Evolutionary conservation across 2,113 vertebrate species (phyloP).

Genomic region (Thamnaconus septentrionalis): DNA sequence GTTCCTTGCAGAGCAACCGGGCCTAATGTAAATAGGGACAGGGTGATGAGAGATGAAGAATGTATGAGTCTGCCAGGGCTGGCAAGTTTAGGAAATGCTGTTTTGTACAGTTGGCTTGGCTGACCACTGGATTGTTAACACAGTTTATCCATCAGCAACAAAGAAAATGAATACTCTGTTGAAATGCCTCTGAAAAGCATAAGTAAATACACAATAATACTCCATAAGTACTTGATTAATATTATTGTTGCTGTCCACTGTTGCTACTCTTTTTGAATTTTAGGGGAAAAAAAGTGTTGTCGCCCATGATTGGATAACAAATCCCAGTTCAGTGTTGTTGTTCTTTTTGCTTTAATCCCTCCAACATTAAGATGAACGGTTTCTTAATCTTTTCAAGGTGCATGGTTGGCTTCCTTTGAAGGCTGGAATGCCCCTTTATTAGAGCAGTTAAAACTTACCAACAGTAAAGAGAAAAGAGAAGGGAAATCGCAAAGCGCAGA

Average conservation of each 20-base stretch:
- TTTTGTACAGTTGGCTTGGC: constrained; percentile 1
- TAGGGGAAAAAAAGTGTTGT: too few species aligned
- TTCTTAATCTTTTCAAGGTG: constrained; percentile 71
- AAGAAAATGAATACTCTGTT: too few species aligned
- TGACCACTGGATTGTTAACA: constrained; percentile 1
- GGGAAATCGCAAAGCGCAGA: constrained; percentile 56
- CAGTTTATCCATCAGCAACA: too few species aligned
- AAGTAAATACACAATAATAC: too few species aligned
- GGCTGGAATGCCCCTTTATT: constrained; percentile 67
- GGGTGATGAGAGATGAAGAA: constrained; percentile 12
- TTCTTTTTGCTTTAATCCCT: constrained; percentile 42
- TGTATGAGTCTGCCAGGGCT: too few species aligned
- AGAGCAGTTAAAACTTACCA: constrained; percentile 54
- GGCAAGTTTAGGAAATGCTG: neutral
- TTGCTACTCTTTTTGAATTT: too few species aligned
- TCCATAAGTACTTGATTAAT: too few species aligned
- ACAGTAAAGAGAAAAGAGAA: constrained; percentile 54
- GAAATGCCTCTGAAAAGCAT: too few species aligned
- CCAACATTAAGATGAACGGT: constrained; percentile 59
- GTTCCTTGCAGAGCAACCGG: constrained; percentile 7
- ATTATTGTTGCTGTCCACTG: too few species aligned
- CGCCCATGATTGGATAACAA: too few species aligned
- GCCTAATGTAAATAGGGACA: constrained; percentile 28
- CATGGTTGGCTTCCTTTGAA: constrained; percentile 60
- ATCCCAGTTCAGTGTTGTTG: too few species aligned